Conservation (phyloP, 2,888 invertebrate genomes). For the Ecliptopera silaceata region DNA sequence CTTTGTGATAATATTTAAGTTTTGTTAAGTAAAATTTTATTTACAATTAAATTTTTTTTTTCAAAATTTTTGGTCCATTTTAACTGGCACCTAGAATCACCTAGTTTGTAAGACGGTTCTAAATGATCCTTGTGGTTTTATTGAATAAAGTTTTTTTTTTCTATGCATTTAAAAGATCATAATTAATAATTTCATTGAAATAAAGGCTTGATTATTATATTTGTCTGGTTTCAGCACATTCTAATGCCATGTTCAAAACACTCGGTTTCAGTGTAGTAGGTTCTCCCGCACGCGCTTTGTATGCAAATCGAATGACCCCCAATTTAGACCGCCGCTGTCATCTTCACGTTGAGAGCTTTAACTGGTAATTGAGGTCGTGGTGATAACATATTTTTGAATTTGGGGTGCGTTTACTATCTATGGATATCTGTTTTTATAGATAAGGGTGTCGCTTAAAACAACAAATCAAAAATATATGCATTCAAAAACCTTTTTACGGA, state of each 20-base stretch:
- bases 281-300: slow-evolving; percentile 61
- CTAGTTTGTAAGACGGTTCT: too few species aligned
- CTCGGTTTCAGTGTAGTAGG: slow-evolving; percentile 22
- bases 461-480: too few species aligned
- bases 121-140: too few species aligned
- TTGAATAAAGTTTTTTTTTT: too few species aligned
- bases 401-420: slow-evolving; percentile 28
- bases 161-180: too few species aligned
- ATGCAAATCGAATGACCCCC: slow-evolving; percentile 76
- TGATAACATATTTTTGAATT: slow-evolving; percentile 48
- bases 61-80: too few species aligned
- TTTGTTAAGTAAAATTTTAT: too few species aligned
- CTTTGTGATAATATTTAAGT: too few species aligned
- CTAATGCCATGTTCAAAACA: slow-evolving; percentile 16
- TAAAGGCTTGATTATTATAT: background rate
- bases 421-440: background rate
- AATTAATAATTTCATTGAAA: background rate
- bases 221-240: slow-evolving; percentile 6
- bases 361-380: slow-evolving; percentile 47
- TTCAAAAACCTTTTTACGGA: background rate
- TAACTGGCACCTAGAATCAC: too few species aligned
- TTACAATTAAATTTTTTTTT: too few species aligned
- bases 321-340: slow-evolving; percentile 62
- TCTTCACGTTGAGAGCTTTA: slow-evolving; percentile 54
- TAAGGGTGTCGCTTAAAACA: background rate